Evolutionary conservation across 2,113 vertebrate genomes (phyloP), one percentile per base, ranked within the genome.

Genomic region (Falcunculus frontatus): DNA sequence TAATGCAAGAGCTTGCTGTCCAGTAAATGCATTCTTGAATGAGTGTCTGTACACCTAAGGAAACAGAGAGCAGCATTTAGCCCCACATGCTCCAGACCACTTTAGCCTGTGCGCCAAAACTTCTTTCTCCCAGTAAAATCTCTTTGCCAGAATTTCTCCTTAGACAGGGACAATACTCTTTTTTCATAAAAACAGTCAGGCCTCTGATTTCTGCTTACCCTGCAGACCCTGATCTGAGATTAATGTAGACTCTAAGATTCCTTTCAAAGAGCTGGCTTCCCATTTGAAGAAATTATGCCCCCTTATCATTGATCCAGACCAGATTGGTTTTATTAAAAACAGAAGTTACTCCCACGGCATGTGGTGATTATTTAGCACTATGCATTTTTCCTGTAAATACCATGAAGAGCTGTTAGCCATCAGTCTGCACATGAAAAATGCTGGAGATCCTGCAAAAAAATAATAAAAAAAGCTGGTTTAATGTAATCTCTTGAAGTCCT

Each of bases 261-360:
- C 81, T 95, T 96, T 97, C 97, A 97, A 97, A 98, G 98, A 95
- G 93, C 91, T 96, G 95, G 68, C 84, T 97, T 97, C 62, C 77
- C 96, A 96, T 97, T 96, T 97, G 97, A 97, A 97, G 96, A 96
- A 97, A 96, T 92, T 90, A 91, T 97, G 96, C 82, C 95, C 93
- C 84, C 96, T 98, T 97, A 97, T 98, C 97, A 97, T 92, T 98
- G 96, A 97, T 98, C 97, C 89, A 96, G 97, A 96, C 95, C 97
- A 98, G 96, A 98, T 85, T 97, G 97, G 59, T 95, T 97, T 98
- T 97, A 97, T 98, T 95, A 84, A 95, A 98, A 98, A 97, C 97
- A 98, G 96, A 97, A 97, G 94, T 97, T 94, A 75, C 89, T 97
- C 96, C 93, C 91, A 97, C 65, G 13, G 76, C 95, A 73, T 74